Evolutionary conservation across 2,113 vertebrate species (phyloP), one percentile per base, ranked within the genome.

Genomic region (Manacus vitellinus): DNA sequence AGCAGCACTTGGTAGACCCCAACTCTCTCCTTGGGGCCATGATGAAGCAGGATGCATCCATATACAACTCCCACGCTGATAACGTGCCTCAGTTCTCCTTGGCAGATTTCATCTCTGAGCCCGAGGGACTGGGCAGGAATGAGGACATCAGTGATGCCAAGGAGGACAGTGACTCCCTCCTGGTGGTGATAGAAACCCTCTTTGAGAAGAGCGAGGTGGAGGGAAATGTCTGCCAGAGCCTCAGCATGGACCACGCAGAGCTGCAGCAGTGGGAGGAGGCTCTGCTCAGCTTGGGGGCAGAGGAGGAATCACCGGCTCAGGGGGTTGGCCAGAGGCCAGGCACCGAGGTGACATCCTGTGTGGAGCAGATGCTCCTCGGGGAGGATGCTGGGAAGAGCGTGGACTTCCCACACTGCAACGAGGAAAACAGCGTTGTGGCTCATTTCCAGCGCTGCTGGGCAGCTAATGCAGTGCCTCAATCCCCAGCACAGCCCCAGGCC

Each of bases 11-110:
- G 0, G 56, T 96, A 59, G 31, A 86, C 20, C 98, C 98, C 8
- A 63, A 41, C 55, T 98, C 98, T 9, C 39, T 99, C 61, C 91
- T 98, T 35, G 98, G 97, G 84, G 97, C 96, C 88, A 96, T 98
- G 97, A 93, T 98, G 85, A 97, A 83, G 24, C 98, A 99, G 89
- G 98, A 98, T 27, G 87, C 97, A 7, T 68, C 85, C 6, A 19
- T 92, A 31, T 98, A 98, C 73, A 58, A 31, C 43, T 92, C 94
- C 27, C 67, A 47, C 0, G 7, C 59, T 33, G 97, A 96, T 22
- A 9, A 62, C 0, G 1, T 80, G 55, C 89, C 92, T 51, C 97
- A 98, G 41, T 74, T 97, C 14, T 95, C 97, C 39, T 28, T 98
- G 83, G 97, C 98, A 35, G 95, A 97, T 92, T 91, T 97, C 28